phyloP scores from a whole-genome alignment of 2,113 vertebrate genomes.

The Silurus asotus region DNA sequence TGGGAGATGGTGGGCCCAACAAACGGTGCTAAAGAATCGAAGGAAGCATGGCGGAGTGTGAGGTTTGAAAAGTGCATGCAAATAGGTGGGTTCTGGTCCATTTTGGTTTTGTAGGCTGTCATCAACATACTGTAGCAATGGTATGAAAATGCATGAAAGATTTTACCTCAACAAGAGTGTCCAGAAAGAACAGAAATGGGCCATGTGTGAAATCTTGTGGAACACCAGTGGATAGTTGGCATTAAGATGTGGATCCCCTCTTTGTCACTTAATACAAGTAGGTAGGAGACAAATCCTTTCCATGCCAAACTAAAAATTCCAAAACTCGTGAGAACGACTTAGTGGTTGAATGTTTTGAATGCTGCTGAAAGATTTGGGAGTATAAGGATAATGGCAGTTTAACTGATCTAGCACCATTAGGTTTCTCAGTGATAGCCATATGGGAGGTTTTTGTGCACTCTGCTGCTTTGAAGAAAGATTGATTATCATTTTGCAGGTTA shows the following conservation, averaged over 20 bases:
- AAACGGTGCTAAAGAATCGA: background rate
- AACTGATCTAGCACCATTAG: background rate
- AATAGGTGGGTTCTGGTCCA: too few relatives aligned
- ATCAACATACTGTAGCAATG: background rate
- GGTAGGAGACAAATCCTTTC: background rate
- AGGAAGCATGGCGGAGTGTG: background rate
- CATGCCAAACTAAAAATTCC: background rate
- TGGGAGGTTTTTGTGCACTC: background rate
- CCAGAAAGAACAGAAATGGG: background rate
- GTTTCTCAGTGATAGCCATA: background rate
- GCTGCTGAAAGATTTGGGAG: background rate
- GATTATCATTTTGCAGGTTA: background rate
- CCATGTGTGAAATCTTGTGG: background rate
- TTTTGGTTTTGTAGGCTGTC: background rate
- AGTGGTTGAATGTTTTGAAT: background rate
- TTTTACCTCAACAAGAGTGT: background rate
- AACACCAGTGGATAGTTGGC: background rate
- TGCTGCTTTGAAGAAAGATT: background rate
- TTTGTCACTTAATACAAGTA: background rate
- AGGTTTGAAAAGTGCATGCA: background rate
- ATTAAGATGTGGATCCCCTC: background rate
- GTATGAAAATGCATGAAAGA: background rate
- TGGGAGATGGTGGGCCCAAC: background rate
- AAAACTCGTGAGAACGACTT: background rate
- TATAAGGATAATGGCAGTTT: background rate